Evolutionary conservation across 2,888 invertebrate genomes (phyloP).

Genomic region (Lasioglossum calceatum): DNA sequence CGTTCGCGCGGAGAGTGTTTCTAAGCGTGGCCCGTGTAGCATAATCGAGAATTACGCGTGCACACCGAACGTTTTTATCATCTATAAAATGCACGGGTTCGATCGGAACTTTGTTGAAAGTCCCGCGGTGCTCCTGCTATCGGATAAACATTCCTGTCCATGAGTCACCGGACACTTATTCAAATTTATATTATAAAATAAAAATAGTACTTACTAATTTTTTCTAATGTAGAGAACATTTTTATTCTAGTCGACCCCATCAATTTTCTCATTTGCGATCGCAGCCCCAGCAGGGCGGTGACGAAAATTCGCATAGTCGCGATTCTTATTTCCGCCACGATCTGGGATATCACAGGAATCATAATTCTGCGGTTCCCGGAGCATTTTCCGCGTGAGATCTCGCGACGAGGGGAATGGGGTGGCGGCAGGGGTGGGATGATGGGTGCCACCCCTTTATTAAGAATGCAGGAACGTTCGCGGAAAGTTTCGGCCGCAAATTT

Average conservation of each 20-base stretch:
- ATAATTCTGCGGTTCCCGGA: constrained; percentile 1
- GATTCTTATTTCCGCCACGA: constrained; percentile 10
- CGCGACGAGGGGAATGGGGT: background rate
- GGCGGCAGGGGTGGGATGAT: background rate
- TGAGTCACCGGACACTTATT: no score
- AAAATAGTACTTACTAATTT: no score
- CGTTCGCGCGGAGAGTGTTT: constrained; percentile 17
- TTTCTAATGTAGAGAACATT: background rate
- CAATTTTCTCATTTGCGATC: background rate
- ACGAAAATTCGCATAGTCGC: background rate
- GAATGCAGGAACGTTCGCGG: constrained; percentile 26
- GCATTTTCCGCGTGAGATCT: constrained; percentile 2
- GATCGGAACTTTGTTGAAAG: constrained; percentile 9
- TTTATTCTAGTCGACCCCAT: background rate
- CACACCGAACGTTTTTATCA: constrained; percentile 3
- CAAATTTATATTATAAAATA: no score
- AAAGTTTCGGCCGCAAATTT: constrained; percentile 33
- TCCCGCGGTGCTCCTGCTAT: background rate
- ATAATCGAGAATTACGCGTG: constrained; percentile 25
- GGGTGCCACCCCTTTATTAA: constrained; percentile 5
- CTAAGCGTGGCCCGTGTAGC: background rate
- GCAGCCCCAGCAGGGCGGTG: background rate
- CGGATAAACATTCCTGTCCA: no score
- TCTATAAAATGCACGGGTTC: constrained; percentile 9
- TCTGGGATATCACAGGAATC: background rate